Conservation (phyloP, 2,113 vertebrate species). For the Misgurnus anguillicaudatus region DNA sequence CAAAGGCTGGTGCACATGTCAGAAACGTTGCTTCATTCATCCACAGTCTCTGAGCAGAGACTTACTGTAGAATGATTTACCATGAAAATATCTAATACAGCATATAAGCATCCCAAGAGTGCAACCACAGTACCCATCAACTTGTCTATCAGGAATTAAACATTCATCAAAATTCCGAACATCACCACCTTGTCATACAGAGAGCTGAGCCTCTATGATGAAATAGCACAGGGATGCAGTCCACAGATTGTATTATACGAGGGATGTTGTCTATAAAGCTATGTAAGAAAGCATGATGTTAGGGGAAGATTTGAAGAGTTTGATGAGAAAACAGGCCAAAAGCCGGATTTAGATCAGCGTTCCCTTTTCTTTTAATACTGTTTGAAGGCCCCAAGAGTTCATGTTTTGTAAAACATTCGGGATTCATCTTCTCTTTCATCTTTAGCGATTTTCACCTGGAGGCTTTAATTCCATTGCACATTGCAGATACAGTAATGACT, state of each 20-base stretch:
- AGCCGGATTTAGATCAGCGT: constrained; percentile 12
- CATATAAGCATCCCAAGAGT: constrained; percentile 45
- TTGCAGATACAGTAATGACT: constrained; percentile 53
- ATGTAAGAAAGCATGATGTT: constrained; percentile 8
- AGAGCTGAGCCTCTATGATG: constrained; percentile 12
- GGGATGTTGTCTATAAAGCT: neutral
- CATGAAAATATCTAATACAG: constrained; percentile 59
- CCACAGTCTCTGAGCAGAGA: constrained; percentile 46
- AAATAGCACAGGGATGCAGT: neutral
- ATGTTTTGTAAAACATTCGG: constrained; percentile 8
- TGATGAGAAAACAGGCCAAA: neutral
- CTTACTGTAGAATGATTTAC: constrained; percentile 53
- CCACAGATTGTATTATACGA: neutral
- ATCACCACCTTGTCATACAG: constrained; percentile 17
- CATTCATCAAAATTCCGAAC: constrained; percentile 59
- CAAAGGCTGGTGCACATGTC: constrained; percentile 62
- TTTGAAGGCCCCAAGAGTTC: neutral
- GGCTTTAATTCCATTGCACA: constrained; percentile 52
- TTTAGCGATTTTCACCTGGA: constrained; percentile 35
- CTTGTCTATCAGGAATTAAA: constrained; percentile 55
- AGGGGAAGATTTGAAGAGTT: constrained; percentile 18
- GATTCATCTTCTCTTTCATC: constrained; percentile 37
- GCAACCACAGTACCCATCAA: constrained; percentile 44
- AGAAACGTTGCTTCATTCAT: constrained; percentile 61
- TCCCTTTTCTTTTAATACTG: neutral